Conservation (phyloP, 2,797 vertebrate species). For the Valencia hispanica region DNA sequence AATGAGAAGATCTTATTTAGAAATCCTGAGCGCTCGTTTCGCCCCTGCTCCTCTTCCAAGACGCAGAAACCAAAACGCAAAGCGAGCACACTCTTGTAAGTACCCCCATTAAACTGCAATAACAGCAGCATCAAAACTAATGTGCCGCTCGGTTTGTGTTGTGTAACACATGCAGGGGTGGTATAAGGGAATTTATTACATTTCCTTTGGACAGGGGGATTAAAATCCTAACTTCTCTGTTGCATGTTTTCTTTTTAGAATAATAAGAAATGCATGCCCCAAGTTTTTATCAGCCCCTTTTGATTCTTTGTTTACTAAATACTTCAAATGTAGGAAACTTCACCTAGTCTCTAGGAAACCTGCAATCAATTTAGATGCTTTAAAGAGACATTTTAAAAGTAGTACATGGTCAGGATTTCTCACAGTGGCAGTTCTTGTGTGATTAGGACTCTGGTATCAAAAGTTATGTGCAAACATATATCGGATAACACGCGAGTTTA, state of each 20-base stretch:
- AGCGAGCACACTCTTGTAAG: slow-evolving; percentile 55
- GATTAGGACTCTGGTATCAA: background rate
- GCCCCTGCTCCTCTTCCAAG: slow-evolving; percentile 44
- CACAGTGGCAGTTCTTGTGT: no score
- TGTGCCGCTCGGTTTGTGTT: background rate
- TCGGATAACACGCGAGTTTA: background rate
- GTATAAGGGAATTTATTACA: no score
- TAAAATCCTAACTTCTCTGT: background rate
- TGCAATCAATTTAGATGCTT: background rate
- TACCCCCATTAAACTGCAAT: background rate
- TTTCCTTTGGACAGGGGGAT: background rate
- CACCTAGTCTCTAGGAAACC: background rate
- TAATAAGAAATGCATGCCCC: background rate
- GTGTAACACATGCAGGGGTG: background rate
- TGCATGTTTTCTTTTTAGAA: background rate
- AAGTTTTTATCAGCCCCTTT: background rate
- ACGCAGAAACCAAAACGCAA: slow-evolving; percentile 28
- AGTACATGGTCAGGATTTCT: background rate
- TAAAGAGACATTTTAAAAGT: no score
- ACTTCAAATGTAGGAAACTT: background rate
- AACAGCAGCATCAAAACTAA: background rate
- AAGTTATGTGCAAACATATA: background rate
- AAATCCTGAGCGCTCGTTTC: slow-evolving; percentile 69
- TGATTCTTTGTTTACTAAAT: background rate
- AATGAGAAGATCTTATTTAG: slow-evolving; percentile 78